Evolutionary conservation across 2,888 invertebrate species (phyloP).

Genomic region (Pecten maximus): DNA sequence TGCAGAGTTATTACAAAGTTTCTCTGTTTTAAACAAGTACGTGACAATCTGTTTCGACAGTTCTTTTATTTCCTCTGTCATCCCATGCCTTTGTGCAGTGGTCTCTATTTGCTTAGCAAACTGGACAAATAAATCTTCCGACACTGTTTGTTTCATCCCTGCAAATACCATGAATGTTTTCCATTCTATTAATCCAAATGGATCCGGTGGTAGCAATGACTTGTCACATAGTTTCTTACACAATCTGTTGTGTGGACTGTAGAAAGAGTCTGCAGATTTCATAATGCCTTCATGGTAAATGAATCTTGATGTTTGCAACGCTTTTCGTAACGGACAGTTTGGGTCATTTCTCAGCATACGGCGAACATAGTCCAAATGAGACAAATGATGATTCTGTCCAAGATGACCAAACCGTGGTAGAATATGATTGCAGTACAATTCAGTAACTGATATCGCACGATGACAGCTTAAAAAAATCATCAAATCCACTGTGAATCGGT

Average conservation of each 20-base stretch:
- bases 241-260: slow-evolving; percentile 39
- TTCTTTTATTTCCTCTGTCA: not conserved
- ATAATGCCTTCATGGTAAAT: slow-evolving; percentile 27
- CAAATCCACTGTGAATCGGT: not conserved
- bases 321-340: not conserved
- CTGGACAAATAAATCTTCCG: not conserved
- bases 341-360: not conserved
- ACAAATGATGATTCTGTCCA: slow-evolving; percentile 8
- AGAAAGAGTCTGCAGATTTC: slow-evolving; percentile 40
- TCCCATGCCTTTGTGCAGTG: not conserved
- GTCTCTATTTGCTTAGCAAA: slow-evolving; percentile 41
- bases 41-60: slow-evolving; percentile 25
- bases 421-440: slow-evolving; percentile 1
- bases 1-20: not conserved
- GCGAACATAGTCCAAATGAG: slow-evolving; percentile 35
- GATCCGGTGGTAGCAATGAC: slow-evolving; percentile 38
- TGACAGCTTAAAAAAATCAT: not conserved
- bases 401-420: slow-evolving; percentile 35
- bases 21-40: slow-evolving; percentile 2
- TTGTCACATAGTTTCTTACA: not conserved
- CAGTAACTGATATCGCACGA: not conserved
- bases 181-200: slow-evolving; percentile 40
- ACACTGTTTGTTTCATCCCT: slow-evolving; percentile 36
- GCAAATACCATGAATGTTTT: slow-evolving; percentile 41
- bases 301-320: slow-evolving; percentile 35